These are phyloP conservation scores for Monopis laevigella DNA, from an alignment of 2,888 invertebrate species.

Conservation along the genomic window DNA sequence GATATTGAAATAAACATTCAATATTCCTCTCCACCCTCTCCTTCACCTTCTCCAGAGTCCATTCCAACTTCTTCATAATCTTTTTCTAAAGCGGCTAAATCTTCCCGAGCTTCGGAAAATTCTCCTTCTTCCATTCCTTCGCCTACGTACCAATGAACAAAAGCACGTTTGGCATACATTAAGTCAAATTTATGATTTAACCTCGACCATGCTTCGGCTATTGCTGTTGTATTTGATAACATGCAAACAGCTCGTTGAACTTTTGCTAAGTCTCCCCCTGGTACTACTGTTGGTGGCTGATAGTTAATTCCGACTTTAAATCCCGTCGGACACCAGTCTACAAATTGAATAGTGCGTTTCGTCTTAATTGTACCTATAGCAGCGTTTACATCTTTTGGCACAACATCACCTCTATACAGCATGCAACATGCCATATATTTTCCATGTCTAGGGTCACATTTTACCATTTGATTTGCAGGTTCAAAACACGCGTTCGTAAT, in stretches of 20 bases:
- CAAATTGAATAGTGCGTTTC: conserved; percentile 91
- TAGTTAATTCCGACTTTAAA: conserved; percentile 89
- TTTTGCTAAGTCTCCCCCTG: conserved; percentile 91
- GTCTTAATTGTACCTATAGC: conserved; percentile 95
- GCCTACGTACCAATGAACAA: conserved; percentile 94
- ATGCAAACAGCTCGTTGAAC: conserved; percentile 96
- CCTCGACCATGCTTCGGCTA: conserved; percentile 97
- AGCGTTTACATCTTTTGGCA: conserved; percentile 93
- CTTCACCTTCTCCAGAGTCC: conserved; percentile 84
- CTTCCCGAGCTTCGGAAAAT: conserved; percentile 80
- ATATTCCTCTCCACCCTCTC: conserved; percentile 82
- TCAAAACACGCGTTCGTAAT: conserved; percentile 96
- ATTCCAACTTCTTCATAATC: conserved; percentile 89
- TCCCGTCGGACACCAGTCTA: conserved; percentile 89
- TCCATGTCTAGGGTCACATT: conserved; percentile 90
- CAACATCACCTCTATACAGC: conserved; percentile 93
- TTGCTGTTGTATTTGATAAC: conserved; percentile 96
- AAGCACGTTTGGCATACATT: conserved; percentile 96
- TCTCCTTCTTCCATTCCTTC: conserved; percentile 88
- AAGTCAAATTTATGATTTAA: conserved; percentile 95
- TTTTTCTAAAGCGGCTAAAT: conserved; percentile 76
- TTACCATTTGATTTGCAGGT: conserved; percentile 95
- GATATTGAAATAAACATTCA: conserved; percentile 37
- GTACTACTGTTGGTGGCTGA: conserved; percentile 86
- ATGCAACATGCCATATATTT: conserved; percentile 97